Base-by-base conservation (phyloP, 1,140 invertebrate species). In the Pentalonia nigronervosa region DNA sequence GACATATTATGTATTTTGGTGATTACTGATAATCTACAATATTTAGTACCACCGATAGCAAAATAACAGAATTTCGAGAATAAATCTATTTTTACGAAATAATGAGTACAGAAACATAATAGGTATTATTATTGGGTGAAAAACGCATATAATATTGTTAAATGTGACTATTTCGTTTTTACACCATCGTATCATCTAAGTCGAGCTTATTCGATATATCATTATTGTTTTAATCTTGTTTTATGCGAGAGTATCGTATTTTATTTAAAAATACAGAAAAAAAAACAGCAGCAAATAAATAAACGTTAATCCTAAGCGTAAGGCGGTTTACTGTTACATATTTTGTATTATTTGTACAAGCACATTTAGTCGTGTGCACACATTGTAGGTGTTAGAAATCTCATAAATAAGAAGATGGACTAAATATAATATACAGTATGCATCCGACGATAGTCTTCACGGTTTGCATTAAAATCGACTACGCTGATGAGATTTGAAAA, bases 371-470 rank as follows among this genome's bases (percentile, higher is more conserved):
- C 83, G 36, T 86, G 36, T 45, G 36, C 36, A 41, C 23, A 45
- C 1, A 11, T 41, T 86, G 41, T 86, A 47, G 83, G 36, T 86
- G 23, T 86, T 8, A 14, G 14, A 45, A 47, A 30, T 21, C 41
- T 86, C 30, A 86, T 86, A 47, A 86, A 86, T 86, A 86, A 47
- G 41, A 86, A 86, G 25, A 86, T 20, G 11, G 83, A 86, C 83
- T 86, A 45, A 25, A 86, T 84, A 84, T 36, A 84, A 41, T 84
- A 83, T 86, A 86, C 83, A 45, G 83, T 25, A 45, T 0, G 9
- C 36, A 45, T 47, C 41, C 36, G 21, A 25, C 4, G 36, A 30
- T 45, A 86, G 41, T 47, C 83, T 86, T 86, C 6, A 4, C 25
- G 3, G 25, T 41, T 25, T 17, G 23, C 8, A 14, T 23, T 17